Conservation (phyloP, 1,140 invertebrate species). For the Melipona quadrifasciata region DNA sequence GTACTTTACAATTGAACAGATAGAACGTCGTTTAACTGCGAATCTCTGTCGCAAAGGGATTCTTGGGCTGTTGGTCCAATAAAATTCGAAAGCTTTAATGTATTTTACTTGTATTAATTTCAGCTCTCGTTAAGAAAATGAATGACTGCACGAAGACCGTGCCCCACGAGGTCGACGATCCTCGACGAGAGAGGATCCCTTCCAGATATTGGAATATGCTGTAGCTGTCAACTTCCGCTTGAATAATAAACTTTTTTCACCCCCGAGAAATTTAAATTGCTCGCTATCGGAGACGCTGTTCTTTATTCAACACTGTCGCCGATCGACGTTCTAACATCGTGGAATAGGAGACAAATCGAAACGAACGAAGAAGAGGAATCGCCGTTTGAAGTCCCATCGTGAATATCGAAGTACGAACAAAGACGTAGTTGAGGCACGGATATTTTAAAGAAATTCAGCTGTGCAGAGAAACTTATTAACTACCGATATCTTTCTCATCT, state of each 20-base stretch:
- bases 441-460: constrained; percentile 44
- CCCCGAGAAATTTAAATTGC: constrained; percentile 69
- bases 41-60: constrained; percentile 26
- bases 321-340: constrained; percentile 48
- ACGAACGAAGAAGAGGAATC: constrained; percentile 35
- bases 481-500: constrained; percentile 23
- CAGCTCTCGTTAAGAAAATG: constrained; percentile 33
- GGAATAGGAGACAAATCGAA: constrained; percentile 59
- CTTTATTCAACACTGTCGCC: constrained; percentile 50
- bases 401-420: constrained; percentile 68
- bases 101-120: constrained; percentile 65
- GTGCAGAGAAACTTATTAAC: constrained; percentile 36
- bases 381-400: constrained; percentile 58
- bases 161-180: constrained; percentile 30
- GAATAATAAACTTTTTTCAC: constrained; percentile 70
- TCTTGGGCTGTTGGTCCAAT: constrained; percentile 1
- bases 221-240: constrained; percentile 62
- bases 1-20: not conserved
- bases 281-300: constrained; percentile 56
- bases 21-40: constrained; percentile 17
- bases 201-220: constrained; percentile 68
- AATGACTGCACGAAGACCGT: constrained; percentile 32
- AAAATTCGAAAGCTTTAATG: constrained; percentile 57
- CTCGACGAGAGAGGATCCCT: constrained; percentile 28
- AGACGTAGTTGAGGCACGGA: constrained; percentile 25